Evolutionary conservation across 1,140 invertebrate genomes (phyloP).

Genomic region (Diabrotica undecimpunctata): DNA sequence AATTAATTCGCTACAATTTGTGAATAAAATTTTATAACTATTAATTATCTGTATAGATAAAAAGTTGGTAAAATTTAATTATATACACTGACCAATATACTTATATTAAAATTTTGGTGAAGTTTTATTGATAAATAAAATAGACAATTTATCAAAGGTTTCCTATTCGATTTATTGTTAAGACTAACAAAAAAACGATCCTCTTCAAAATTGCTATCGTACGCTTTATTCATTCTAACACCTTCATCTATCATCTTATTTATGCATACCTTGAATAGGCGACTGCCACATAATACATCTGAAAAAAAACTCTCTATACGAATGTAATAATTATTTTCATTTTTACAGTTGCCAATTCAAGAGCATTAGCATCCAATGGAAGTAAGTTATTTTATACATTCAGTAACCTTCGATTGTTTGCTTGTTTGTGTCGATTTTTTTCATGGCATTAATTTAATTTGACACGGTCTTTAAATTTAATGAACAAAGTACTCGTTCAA

Average conservation of each 20-base stretch:
- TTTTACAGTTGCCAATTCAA: conserved; percentile 3
- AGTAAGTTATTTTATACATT: conserved; percentile 37
- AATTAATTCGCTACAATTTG: too few species aligned
- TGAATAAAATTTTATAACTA: too few species aligned
- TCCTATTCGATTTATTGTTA: too few species aligned
- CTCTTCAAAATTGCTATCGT: too few species aligned
- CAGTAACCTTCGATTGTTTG: conserved; percentile 28
- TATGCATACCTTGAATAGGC: neutral
- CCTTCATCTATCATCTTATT: neutral
- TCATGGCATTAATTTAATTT: conserved; percentile 1
- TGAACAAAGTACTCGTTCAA: neutral
- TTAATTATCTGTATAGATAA: too few species aligned
- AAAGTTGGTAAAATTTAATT: too few species aligned
- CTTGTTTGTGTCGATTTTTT: conserved; percentile 24
- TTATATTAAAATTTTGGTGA: too few species aligned
- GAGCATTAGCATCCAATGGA: conserved; percentile 29
- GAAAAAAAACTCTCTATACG: neutral
- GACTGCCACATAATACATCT: neutral
- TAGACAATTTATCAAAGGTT: too few species aligned
- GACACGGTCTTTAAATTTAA: neutral
- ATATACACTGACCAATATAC: too few species aligned
- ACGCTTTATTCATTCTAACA: neutral
- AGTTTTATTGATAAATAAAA: too few species aligned
- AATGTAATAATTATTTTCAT: conserved; percentile 9
- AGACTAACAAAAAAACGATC: too few species aligned